Evolutionary conservation across 2,888 invertebrate genomes (phyloP).

Genomic region (Teleiodes luculella): DNA sequence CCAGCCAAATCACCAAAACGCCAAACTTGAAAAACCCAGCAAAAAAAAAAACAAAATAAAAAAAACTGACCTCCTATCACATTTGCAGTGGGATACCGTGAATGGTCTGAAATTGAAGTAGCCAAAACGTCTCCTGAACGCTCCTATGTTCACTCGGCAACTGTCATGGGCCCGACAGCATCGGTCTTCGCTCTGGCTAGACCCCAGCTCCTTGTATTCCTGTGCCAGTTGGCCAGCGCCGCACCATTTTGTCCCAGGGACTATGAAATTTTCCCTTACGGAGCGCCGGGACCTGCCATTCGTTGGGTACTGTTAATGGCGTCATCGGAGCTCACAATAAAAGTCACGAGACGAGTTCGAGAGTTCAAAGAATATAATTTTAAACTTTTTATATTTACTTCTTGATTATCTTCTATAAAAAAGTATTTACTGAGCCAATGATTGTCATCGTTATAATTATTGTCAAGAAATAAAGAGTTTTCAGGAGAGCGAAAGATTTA

Average conservation of each 20-base stretch:
- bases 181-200: slow-evolving; percentile 75
- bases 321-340: background rate
- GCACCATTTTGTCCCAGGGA: slow-evolving; percentile 87
- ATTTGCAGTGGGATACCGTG: slow-evolving; percentile 86
- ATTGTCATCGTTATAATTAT: too few relatives aligned
- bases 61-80: slow-evolving; percentile 84
- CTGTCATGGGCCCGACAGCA: slow-evolving; percentile 88
- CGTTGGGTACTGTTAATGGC: slow-evolving; percentile 21
- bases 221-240: slow-evolving; percentile 80
- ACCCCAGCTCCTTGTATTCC: slow-evolving; percentile 80
- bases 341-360: too few relatives aligned
- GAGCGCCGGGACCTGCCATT: slow-evolving; percentile 63
- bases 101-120: slow-evolving; percentile 84
- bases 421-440: too few relatives aligned
- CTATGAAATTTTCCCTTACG: slow-evolving; percentile 75
- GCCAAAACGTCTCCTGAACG: slow-evolving; percentile 79
- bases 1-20: slow-evolving; percentile 13
- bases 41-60: slow-evolving; percentile 36
- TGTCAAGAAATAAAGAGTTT: too few relatives aligned
- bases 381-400: too few relatives aligned
- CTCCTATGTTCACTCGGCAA: slow-evolving; percentile 81
- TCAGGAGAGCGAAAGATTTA: too few relatives aligned
- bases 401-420: too few relatives aligned
- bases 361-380: too few relatives aligned
- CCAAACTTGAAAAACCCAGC: background rate